These are phyloP conservation scores for Drosophila phalerata DNA, from an alignment of 2,888 invertebrate species.

Conservation along the genomic window DNA sequence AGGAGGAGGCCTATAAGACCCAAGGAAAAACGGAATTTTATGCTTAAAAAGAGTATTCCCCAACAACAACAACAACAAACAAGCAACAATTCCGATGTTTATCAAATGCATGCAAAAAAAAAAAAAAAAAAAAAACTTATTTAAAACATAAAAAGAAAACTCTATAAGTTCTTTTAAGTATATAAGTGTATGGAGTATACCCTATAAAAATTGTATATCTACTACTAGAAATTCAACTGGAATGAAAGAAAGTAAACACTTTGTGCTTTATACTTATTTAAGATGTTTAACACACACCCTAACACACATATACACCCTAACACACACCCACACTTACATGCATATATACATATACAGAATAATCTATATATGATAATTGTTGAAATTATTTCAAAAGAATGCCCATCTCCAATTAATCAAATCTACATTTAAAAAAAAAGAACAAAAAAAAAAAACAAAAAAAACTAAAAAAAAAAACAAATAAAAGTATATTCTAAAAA, in stretches of 20 bases:
- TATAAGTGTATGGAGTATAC: conserved; percentile 37
- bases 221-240: conserved; percentile 42
- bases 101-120: conserved; percentile 6
- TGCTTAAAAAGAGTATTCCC: conserved; percentile 87
- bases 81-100: conserved; percentile 23
- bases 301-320: background rate
- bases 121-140: background rate
- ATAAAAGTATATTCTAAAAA: conserved; percentile 3
- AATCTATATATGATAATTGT: conserved; percentile 20
- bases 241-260: conserved; percentile 69
- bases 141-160: conserved; percentile 1
- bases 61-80: conserved; percentile 24
- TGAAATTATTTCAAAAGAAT: conserved; percentile 16
- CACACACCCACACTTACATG: background rate
- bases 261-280: conserved; percentile 79
- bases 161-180: conserved; percentile 17
- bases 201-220: conserved; percentile 41
- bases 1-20: conserved; percentile 95
- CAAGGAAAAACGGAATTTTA: conserved; percentile 95
- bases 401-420: conserved; percentile 23
- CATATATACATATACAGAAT: conserved; percentile 11
- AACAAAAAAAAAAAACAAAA: background rate
- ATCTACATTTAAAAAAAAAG: conserved; percentile 19
- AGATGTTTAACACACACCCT: conserved; percentile 42
- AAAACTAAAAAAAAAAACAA: conserved; percentile 2